phyloP scores from a whole-genome alignment of 2,113 vertebrate species.

The Microtus richardsoni region DNA sequence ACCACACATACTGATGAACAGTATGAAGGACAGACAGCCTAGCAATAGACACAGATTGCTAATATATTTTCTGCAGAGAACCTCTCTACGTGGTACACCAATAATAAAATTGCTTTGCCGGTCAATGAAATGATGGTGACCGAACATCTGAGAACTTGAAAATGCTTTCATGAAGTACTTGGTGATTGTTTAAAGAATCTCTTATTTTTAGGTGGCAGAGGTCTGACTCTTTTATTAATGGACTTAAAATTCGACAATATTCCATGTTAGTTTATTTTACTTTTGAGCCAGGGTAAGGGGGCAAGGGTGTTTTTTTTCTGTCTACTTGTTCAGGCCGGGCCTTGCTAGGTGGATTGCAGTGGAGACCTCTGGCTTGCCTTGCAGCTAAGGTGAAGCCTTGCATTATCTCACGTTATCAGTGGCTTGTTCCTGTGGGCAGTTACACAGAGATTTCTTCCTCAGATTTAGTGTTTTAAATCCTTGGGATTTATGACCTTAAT shows the following conservation, averaged over 20 bases:
- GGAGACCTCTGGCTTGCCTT: no score
- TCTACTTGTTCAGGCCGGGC: neutral
- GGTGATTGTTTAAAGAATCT: neutral
- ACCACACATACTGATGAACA: neutral
- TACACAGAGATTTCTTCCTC: neutral
- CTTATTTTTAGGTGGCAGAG: neutral
- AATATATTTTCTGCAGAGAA: slow-evolving; percentile 1
- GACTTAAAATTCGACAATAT: neutral
- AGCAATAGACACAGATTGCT: neutral
- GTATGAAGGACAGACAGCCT: neutral
- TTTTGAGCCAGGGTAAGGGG: no score
- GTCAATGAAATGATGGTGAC: neutral
- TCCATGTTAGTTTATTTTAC: neutral
- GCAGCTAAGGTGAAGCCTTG: neutral
- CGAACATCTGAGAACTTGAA: neutral
- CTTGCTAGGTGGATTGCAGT: neutral
- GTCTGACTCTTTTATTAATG: neutral
- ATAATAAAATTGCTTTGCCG: neutral
- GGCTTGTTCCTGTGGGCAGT: neutral
- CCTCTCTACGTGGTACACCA: neutral
- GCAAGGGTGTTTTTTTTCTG: neutral
- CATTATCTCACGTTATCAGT: neutral
- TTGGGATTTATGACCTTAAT: neutral
- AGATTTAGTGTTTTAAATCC: neutral
- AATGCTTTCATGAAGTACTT: neutral